Conservation (phyloP, 2,888 invertebrate species). For the Gastrophysa polygoni region DNA sequence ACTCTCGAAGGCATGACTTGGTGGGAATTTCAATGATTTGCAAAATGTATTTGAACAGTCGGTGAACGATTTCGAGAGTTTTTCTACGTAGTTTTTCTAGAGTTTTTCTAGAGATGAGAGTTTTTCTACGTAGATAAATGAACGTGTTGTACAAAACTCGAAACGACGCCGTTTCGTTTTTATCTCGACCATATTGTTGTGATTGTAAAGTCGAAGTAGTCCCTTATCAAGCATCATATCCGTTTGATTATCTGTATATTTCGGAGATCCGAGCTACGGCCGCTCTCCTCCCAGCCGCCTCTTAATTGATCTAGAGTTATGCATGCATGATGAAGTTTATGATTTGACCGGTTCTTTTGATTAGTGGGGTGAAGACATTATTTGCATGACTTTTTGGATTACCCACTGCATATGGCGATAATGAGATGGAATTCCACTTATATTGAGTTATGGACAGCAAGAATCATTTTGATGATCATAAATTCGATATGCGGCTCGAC, state of each 20-base stretch:
- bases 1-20: no score
- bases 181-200: neutral
- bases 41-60: no score
- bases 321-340: neutral
- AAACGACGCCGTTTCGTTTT: neutral
- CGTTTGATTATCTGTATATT: neutral
- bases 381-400: neutral
- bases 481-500: no score
- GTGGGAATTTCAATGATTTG: no score
- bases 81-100: no score
- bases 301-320: neutral
- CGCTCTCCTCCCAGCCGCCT: neutral
- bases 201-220: neutral
- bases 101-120: no score
- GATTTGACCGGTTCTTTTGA: neutral
- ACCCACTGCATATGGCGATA: neutral
- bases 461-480: neutral
- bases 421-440: neutral
- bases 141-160: no score
- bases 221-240: neutral
- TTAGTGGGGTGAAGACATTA: neutral
- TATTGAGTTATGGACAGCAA: neutral
- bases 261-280: neutral
- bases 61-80: no score
- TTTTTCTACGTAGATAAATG: no score